Base-by-base conservation (phyloP, 2,888 invertebrate genomes). In the Drosophila percnosoma region DNA sequence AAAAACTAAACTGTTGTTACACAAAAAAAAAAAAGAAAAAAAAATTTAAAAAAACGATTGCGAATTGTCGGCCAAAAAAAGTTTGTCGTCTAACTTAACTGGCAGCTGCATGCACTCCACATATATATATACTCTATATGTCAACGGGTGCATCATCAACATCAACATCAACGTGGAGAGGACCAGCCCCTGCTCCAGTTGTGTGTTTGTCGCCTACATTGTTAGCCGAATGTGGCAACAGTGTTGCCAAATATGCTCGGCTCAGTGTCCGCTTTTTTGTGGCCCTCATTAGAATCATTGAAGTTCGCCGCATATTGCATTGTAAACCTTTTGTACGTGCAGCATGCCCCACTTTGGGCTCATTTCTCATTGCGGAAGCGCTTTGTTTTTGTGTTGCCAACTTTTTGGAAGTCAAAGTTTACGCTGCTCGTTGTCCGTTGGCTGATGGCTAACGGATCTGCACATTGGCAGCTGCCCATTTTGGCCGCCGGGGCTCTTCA, bases 201-300 rank as follows among this genome's bases (percentile, higher is more conserved):
- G 55, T 7, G 36, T 63, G 62, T 60, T 52, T 68, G 63, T 51
- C 54, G 61, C 54, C 49, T 55, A 42, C 42, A 62, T 63, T 77
- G 62, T 53, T 53, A n/a, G 49, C 38, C 59, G 40, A 65, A 54
- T 78, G 65, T 69, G 45, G 62, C 52, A 57, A 57, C 59, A 8
- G 24, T 63, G 68, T 62, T 77, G 68, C 54, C 67, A 66, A 65
- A 54, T 60, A 52, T 34, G 7, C 34, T 54, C 4, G 40, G 33
- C 61, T 31, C 59, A 52, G 13, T 63, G 55, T 54, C 34, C 49
- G 24, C 71, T 53, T 68, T 68, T 58, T 67, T 70, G 59, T 80
- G 27, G 27, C n/a, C 66, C 86, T 88, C 88, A 83, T 88, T 84
- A 88, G 79, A 78, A 74, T 53, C 70, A 74, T 68, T 76, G 78